Evolutionary conservation across 2,888 invertebrate species (phyloP), one percentile per base, ranked within the genome.

Genomic region (Parnassius smintheus): DNA sequence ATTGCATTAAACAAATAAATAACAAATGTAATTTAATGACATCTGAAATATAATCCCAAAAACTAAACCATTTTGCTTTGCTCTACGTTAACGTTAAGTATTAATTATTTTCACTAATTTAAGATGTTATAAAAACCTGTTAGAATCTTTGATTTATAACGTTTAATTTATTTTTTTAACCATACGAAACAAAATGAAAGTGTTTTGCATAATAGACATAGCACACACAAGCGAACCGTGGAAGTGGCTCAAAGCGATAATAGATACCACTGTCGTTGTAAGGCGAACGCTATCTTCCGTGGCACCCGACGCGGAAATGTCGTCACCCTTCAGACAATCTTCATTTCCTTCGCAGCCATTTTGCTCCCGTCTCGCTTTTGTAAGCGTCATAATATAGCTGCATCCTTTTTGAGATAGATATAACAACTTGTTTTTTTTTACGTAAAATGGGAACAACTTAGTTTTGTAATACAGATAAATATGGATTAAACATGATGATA

Each of bases 311-410:
- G 58, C 73, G 88, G 88, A 88, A 88, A 87, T 88, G 85, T 79
- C 77, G 72, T 70, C 82, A 73, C 78, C 81, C 84, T 78, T 75
- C 80, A 84, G 85, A 87, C 87, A 86, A 83, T 85, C 84, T 85
- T 87, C 85, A 89, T 89, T 88, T 88, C 88, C 88, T 77, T 76
- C 64, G 73, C 72, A 77, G 77, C 80, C 82, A 83, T 83, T 85
- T 83, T 79, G 76, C 74, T 59, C 59, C 60, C 64, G 57, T 54
- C 58, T 62, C 44, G 56, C 57, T 54, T 62, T 62, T 58, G 62
- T 62, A 50, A 11, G 46, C 48, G 52, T 48, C 35, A 35, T 61
- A 52, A 35, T 61, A 52, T 56, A 35, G 59, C 44, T 59, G 52
- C 46, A 59, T 45, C 45, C 45, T 42, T 59, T 52, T 53, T 25